Percentiles rank a stretch among this genome's conserved stretches.
Evolutionary conservation across 2,888 invertebrate species (phyloP).

Genomic region (Norana najaformis): DNA sequence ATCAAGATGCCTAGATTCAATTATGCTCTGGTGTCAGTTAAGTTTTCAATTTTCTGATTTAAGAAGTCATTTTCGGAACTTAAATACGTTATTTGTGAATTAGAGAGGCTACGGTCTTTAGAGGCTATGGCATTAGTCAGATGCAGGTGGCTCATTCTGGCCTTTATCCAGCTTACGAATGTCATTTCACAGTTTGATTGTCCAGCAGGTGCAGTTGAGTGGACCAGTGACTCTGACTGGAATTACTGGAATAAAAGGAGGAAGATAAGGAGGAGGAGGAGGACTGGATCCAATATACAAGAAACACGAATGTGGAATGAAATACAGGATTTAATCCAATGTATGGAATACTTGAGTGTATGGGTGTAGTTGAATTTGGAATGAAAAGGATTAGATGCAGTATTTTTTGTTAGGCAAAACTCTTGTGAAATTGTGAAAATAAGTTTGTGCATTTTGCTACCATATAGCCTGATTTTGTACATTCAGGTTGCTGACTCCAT

Average conservation of each 20-base stretch:
- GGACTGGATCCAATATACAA: background rate
- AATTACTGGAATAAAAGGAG: background rate
- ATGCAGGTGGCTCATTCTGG: background rate
- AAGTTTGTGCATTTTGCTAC: too few species aligned
- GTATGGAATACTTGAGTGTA: background rate
- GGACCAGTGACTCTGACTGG: background rate
- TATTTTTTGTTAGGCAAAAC: background rate
- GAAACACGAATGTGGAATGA: background rate
- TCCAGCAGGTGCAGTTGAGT: background rate
- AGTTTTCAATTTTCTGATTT: background rate
- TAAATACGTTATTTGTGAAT: background rate
- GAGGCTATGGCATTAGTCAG: background rate
- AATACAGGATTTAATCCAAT: slow-evolving; percentile 13
- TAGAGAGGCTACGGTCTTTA: background rate
- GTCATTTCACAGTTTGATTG: slow-evolving; percentile 13
- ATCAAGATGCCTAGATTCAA: slow-evolving; percentile 4
- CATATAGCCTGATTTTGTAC: too few species aligned
- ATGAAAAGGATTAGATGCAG: background rate
- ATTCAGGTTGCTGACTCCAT: too few species aligned
- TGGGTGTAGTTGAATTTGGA: background rate
- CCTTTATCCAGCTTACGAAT: background rate
- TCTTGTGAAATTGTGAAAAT: too few species aligned
- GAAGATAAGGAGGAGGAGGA: background rate
- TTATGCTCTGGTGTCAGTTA: background rate
- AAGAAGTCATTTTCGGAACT: background rate